Conservation (phyloP, 2,888 invertebrate genomes). For the Ecliptopera silaceata region DNA sequence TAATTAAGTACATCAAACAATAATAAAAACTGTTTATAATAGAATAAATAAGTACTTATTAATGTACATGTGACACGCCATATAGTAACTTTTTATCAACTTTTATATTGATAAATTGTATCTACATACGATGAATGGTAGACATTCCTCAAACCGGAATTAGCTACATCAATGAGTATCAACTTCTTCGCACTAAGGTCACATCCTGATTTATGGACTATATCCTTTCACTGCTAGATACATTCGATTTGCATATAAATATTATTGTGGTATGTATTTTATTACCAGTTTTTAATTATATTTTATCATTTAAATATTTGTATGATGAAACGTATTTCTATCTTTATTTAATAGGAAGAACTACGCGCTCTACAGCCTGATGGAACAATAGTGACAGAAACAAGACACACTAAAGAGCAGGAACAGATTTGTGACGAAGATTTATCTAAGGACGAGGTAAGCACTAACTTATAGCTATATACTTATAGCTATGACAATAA, state of each 20-base stretch:
- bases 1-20: no score
- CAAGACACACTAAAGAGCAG: constrained; percentile 91
- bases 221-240: constrained; percentile 13
- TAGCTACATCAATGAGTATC: constrained; percentile 13
- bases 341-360: constrained; percentile 74
- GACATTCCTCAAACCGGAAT: constrained; percentile 21
- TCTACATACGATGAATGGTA: constrained; percentile 7
- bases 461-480: no score
- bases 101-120: not conserved
- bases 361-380: constrained; percentile 90
- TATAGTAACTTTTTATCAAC: no score
- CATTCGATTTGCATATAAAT: not conserved
- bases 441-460: constrained; percentile 85
- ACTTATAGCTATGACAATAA: no score
- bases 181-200: constrained; percentile 3
- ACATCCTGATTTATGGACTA: constrained; percentile 15
- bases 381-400: constrained; percentile 94
- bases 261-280: no score
- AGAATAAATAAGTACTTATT: no score
- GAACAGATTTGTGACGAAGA: constrained; percentile 93
- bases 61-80: no score
- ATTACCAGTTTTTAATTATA: no score
- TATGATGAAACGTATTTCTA: no score
- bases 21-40: no score
- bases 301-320: no score